A percentile compares a stretch with the other conserved stretches of the same genome.
These are phyloP conservation scores for Campylomormyrus numenius DNA, from an alignment of 2,113 vertebrate species.

Conservation along the genomic window DNA sequence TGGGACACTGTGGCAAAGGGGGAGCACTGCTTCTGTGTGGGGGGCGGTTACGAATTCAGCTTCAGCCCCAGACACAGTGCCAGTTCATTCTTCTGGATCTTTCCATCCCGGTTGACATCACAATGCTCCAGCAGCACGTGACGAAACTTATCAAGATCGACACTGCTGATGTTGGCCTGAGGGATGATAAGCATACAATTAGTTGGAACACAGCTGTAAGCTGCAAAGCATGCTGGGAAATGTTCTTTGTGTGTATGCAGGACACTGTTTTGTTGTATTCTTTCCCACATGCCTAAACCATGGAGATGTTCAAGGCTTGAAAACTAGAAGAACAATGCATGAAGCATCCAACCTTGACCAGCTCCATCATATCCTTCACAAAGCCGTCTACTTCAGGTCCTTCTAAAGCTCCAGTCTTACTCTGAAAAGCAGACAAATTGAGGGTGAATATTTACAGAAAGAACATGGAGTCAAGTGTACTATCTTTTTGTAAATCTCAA, in stretches of 20 bases:
- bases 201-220: neutral
- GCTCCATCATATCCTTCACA: constrained; percentile 87
- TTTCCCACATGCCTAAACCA: neutral
- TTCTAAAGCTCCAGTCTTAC: constrained; percentile 76
- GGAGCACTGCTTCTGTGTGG: neutral
- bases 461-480: neutral
- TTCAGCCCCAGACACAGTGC: constrained; percentile 87
- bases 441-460: neutral
- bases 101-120: constrained; percentile 83
- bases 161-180: constrained; percentile 79
- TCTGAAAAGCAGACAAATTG: constrained; percentile 56
- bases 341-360: constrained; percentile 68
- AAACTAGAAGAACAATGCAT: neutral
- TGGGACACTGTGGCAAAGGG: neutral
- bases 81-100: constrained; percentile 89
- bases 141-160: constrained; percentile 81
- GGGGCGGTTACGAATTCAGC: constrained; percentile 46
- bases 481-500: neutral
- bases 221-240: neutral
- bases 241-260: neutral
- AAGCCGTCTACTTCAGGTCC: constrained; percentile 83
- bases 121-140: constrained; percentile 81
- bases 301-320: neutral
- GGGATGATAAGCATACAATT: constrained; percentile 17
- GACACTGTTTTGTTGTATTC: neutral